Evolutionary conservation across 2,113 vertebrate genomes (phyloP).

Genomic region (Gymnorhina tibicen): DNA sequence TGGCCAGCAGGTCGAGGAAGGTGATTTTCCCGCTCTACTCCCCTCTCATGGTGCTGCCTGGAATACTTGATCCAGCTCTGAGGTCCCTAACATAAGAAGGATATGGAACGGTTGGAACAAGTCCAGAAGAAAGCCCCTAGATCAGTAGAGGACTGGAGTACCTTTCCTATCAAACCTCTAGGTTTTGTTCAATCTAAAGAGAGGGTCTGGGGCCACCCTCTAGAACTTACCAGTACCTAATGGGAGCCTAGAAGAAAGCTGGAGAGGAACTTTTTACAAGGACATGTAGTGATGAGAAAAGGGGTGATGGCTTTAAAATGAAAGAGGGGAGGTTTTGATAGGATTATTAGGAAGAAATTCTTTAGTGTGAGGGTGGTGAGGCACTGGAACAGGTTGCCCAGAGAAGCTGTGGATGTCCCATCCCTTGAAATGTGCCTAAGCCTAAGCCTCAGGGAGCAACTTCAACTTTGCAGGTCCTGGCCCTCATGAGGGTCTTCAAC

Average conservation of each 20-base stretch:
- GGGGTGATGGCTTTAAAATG: neutral
- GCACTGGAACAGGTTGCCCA: neutral
- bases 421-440: neutral
- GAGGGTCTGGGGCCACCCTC: neutral
- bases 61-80: neutral
- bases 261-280: neutral
- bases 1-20: fast-evolving
- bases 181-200: neutral
- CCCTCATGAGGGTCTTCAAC: neutral
- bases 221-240: neutral
- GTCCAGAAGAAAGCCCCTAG: neutral
- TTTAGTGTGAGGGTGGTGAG: neutral
- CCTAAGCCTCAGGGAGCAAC: neutral
- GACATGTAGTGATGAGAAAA: neutral
- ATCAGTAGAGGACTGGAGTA: neutral
- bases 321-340: neutral
- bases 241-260: neutral
- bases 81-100: fast-evolving
- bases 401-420: neutral
- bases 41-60: neutral
- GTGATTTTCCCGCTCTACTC: neutral
- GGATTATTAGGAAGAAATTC: neutral
- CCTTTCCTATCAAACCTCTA: neutral
- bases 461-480: neutral
- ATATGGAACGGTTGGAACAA: neutral